A percentile compares a stretch with the other conserved stretches of the same genome.
These are phyloP conservation scores for Trachelipus rathkii DNA, from an alignment of 1,140 invertebrate species.

Conservation along the genomic window DNA sequence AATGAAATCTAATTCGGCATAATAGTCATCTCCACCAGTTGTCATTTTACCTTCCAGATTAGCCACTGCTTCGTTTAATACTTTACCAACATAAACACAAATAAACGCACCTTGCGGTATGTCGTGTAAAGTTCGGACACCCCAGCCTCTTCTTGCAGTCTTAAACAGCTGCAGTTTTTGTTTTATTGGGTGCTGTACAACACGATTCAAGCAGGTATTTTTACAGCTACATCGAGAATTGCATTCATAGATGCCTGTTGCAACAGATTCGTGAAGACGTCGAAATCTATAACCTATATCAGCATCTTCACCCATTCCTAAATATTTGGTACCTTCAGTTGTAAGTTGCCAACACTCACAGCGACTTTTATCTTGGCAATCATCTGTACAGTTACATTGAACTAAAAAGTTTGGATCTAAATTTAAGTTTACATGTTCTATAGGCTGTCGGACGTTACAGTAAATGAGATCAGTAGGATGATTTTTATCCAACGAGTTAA, in stretches of 20 bases:
- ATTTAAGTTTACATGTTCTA: conserved; percentile 79
- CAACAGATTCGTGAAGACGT: conserved; percentile 72
- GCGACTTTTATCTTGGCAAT: conserved; percentile 81
- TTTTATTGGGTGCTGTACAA: conserved; percentile 78
- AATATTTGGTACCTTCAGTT: conserved; percentile 62
- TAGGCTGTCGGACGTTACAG: conserved; percentile 74
- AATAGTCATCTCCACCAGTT: conserved; percentile 81
- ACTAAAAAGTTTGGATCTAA: conserved; percentile 78
- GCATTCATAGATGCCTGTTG: conserved; percentile 93
- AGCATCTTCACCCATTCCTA: conserved; percentile 53
- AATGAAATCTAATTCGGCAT: conserved; percentile 93
- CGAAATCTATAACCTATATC: conserved; percentile 77
- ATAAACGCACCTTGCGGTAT: conserved; percentile 89
- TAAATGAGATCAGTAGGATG: conserved; percentile 80
- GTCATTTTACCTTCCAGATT: conserved; percentile 59
- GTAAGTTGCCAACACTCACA: conserved; percentile 91
- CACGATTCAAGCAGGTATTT: conserved; percentile 75
- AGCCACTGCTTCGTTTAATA: conserved; percentile 82
- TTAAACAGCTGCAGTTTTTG: conserved; percentile 79
- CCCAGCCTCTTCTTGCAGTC: conserved; percentile 87
- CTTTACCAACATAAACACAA: conserved; percentile 89
- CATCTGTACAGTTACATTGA: conserved; percentile 87
- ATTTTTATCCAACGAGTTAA: conserved; percentile 81
- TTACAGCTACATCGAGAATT: conserved; percentile 81
- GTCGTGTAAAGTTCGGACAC: conserved; percentile 88